phyloP scores from a whole-genome alignment of 1,140 invertebrate genomes.

The Drosophila tropicalis region DNA sequence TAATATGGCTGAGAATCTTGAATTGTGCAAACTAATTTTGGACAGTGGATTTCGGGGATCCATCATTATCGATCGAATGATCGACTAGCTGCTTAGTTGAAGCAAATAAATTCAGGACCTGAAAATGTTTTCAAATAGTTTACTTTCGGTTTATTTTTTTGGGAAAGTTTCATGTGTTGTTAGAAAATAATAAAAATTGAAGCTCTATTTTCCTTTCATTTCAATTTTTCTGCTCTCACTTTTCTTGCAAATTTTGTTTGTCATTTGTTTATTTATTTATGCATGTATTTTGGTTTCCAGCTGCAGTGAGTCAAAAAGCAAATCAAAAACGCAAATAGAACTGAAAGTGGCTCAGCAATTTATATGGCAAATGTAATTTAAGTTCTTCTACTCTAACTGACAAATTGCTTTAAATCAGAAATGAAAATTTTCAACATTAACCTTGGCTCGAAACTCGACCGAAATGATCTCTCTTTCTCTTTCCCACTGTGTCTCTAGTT shows the following conservation, averaged over 20 bases:
- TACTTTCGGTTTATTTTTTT: too few relatives aligned
- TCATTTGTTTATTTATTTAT: not conserved
- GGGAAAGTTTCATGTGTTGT: too few relatives aligned
- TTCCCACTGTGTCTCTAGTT: not conserved
- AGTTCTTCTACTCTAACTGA: conserved; percentile 25
- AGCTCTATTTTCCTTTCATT: too few relatives aligned
- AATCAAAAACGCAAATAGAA: conserved; percentile 49
- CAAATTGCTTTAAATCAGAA: conserved; percentile 59
- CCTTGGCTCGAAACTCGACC: conserved; percentile 22
- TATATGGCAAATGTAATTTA: conserved; percentile 66
- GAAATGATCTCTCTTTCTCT: not conserved
- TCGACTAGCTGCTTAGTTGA: too few relatives aligned
- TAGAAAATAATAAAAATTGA: not conserved
- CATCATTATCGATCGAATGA: conserved; percentile 1
- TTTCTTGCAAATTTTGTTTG: not conserved
- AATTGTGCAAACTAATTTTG: not conserved
- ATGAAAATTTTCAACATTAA: conserved; percentile 66
- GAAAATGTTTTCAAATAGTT: too few relatives aligned
- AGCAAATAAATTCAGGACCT: too few relatives aligned
- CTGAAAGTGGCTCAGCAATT: conserved; percentile 27
- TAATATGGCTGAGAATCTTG: not conserved
- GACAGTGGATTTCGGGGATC: not conserved
- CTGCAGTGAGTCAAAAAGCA: not conserved
- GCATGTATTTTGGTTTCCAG: too few relatives aligned
- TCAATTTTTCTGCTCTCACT: not conserved